phyloP scores from a whole-genome alignment of 2,113 vertebrate species.

The Cryptomyrus ogoouensis region DNA sequence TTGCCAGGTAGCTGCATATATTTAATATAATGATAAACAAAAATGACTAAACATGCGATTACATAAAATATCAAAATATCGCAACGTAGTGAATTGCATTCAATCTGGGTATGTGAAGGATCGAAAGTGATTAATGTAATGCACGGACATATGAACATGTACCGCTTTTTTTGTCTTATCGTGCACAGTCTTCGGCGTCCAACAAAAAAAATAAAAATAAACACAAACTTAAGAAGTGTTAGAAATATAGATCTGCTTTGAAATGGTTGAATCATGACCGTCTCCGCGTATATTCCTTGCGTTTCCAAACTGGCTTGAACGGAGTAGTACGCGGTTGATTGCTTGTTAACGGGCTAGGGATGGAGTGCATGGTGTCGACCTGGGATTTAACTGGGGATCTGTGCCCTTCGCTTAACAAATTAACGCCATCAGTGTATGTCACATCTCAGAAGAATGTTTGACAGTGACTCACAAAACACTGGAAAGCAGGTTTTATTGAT shows the following conservation, averaged over 20 bases:
- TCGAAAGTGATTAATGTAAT: not conserved
- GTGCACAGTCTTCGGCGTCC: not conserved
- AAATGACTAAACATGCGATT: not conserved
- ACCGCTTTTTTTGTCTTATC: not conserved
- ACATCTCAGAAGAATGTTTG: conserved; percentile 3
- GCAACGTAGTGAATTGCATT: not conserved
- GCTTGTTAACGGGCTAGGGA: not conserved
- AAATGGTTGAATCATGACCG: not conserved
- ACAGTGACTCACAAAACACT: not conserved
- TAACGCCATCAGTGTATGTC: not conserved
- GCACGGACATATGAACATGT: not conserved
- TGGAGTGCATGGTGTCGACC: not conserved
- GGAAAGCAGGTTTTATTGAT: not conserved
- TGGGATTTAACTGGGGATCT: not conserved
- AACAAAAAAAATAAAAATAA: not conserved
- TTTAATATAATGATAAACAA: not conserved
- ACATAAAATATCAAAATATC: not conserved
- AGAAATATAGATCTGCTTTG: not conserved
- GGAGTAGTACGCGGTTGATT: not conserved
- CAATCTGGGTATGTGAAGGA: not conserved
- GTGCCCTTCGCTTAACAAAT: not conserved
- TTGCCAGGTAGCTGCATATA: conserved; percentile 5
- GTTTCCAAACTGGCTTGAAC: not conserved
- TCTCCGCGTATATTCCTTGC: not conserved
- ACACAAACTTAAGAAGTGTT: not conserved